These are phyloP conservation scores for Hybognathus amarus DNA, from an alignment of 2,797 vertebrate genomes.

Conservation along the genomic window DNA sequence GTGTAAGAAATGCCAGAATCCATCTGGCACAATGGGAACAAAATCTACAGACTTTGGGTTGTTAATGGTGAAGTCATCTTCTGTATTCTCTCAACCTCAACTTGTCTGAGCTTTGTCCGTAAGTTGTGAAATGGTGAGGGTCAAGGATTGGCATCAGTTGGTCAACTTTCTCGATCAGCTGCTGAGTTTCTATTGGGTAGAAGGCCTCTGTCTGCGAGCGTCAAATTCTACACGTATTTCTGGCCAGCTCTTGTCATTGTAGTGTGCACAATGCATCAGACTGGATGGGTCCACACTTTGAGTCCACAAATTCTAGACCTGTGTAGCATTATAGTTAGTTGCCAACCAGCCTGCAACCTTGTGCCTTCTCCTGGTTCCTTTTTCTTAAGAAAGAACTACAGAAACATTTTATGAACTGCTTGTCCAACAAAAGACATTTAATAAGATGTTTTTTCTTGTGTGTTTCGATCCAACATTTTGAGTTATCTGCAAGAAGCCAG, in stretches of 20 bases:
- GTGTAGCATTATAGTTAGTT: not conserved
- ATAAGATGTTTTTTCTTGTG: no score
- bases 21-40: not conserved
- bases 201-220: not conserved
- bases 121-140: not conserved
- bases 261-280: not conserved
- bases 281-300: not conserved
- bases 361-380: not conserved
- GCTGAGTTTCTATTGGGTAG: not conserved
- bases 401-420: no score
- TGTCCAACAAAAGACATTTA: no score
- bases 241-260: not conserved
- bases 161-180: not conserved
- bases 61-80: not conserved
- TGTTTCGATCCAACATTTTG: no score
- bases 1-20: not conserved
- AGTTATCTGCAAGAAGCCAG: no score
- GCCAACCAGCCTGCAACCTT: not conserved
- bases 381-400: not conserved
- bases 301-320: not conserved
- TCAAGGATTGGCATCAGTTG: not conserved
- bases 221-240: not conserved
- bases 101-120: not conserved
- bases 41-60: no score
- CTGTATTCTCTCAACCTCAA: not conserved